phyloP scores from a whole-genome alignment of 2,113 vertebrate genomes.

The Spea multiplicata region DNA sequence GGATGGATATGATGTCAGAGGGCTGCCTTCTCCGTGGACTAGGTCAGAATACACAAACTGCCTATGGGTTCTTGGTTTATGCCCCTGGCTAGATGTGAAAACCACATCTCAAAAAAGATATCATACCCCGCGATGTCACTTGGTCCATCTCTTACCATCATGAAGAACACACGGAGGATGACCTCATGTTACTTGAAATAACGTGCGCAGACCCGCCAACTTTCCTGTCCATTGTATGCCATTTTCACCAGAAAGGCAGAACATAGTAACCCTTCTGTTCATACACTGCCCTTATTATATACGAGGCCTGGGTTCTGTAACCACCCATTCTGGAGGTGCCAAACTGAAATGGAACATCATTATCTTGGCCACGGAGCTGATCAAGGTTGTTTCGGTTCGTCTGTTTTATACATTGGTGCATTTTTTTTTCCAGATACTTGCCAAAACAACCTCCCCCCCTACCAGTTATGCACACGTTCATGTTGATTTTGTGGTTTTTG shows the following conservation, averaged over 20 bases:
- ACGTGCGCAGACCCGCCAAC: no score
- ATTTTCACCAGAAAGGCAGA: background rate
- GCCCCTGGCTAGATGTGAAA: no score
- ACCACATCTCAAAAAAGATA: no score
- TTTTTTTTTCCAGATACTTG: slow-evolving; percentile 63
- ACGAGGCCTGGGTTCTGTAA: slow-evolving; percentile 27
- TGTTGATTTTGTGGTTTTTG: slow-evolving; percentile 91
- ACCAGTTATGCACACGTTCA: slow-evolving; percentile 79
- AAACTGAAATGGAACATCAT: slow-evolving; percentile 55
- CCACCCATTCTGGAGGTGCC: slow-evolving; percentile 56
- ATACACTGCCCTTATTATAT: slow-evolving; percentile 30
- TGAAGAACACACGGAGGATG: no score
- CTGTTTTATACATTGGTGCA: slow-evolving; percentile 80
- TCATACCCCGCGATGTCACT: no score
- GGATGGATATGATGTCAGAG: no score
- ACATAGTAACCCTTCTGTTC: slow-evolving; percentile 1
- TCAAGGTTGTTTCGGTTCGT: slow-evolving; percentile 77
- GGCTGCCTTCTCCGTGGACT: no score
- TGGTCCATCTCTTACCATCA: no score
- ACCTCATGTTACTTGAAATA: no score
- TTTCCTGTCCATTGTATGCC: background rate
- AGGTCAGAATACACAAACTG: no score
- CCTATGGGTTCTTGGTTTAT: no score
- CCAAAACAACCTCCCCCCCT: slow-evolving; percentile 73
- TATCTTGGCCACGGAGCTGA: slow-evolving; percentile 57